phyloP scores from a whole-genome alignment of 2,888 invertebrate species.

The Malthinus seriepunctatus region DNA sequence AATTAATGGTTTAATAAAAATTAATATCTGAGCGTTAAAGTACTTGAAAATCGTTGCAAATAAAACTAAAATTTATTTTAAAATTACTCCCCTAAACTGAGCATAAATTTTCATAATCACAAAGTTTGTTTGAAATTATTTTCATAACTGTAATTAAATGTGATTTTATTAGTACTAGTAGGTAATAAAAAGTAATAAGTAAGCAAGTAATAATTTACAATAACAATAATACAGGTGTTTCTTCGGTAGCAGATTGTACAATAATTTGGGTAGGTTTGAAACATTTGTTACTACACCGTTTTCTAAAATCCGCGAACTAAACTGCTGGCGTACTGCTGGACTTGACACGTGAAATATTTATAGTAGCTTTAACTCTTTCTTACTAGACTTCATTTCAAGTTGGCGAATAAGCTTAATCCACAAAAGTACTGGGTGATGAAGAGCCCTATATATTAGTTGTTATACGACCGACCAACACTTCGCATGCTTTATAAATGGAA shows the following conservation, averaged over 20 bases:
- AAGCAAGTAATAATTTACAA: conserved; percentile 4
- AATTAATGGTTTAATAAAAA: conserved; percentile 18
- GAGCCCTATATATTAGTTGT: conserved; percentile 40
- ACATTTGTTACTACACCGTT: conserved; percentile 22
- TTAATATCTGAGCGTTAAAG: background rate
- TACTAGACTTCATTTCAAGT: conserved; percentile 46
- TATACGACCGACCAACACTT: conserved; percentile 28
- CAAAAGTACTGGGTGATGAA: conserved; percentile 50
- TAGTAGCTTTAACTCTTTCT: conserved; percentile 45
- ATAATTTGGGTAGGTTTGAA: conserved; percentile 20
- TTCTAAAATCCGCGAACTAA: conserved; percentile 31
- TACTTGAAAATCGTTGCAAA: too few species aligned
- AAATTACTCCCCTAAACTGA: too few species aligned
- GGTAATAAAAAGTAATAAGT: background rate
- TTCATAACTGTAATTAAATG: too few species aligned
- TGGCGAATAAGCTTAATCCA: conserved; percentile 46
- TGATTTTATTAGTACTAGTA: too few species aligned
- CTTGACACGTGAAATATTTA: conserved; percentile 50
- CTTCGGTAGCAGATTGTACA: conserved; percentile 11
- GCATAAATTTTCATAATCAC: too few species aligned
- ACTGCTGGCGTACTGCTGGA: conserved; percentile 45
- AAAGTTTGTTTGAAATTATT: too few species aligned
- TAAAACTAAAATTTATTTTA: too few species aligned
- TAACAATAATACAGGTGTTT: conserved; percentile 21
- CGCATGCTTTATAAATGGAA: conserved; percentile 19